Conservation (phyloP, 23 tunicate species). For the Trididemnum miniatum region DNA sequence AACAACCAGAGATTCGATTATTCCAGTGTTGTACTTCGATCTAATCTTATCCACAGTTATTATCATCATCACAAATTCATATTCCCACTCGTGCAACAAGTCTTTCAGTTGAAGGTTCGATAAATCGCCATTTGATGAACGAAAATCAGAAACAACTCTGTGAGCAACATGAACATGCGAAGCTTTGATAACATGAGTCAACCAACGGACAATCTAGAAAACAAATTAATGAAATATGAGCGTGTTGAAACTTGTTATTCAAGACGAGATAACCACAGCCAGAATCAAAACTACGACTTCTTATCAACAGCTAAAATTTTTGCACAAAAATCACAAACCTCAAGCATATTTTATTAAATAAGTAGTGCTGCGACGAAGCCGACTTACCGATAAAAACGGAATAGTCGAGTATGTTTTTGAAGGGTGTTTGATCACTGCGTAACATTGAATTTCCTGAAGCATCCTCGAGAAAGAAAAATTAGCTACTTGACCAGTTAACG, state of each 20-base stretch:
- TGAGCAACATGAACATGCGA: background rate
- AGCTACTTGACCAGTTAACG: background rate
- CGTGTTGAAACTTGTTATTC: no score
- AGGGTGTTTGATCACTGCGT: background rate
- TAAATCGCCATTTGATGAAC: background rate
- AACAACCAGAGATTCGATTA: conserved; percentile 4
- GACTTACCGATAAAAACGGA: no score
- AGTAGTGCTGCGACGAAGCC: background rate
- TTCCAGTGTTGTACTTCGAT: background rate
- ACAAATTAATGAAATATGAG: no score
- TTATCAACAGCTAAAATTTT: no score
- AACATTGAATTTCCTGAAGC: background rate
- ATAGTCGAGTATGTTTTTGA: background rate
- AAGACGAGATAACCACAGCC: no score
- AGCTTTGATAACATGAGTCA: background rate
- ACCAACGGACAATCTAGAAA: conserved; percentile 8
- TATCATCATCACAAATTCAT: conserved; percentile 16
- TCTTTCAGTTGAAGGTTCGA: background rate
- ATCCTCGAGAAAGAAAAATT: background rate
- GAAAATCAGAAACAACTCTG: background rate
- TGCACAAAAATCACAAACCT: no score
- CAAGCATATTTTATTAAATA: background rate
- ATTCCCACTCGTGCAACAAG: background rate
- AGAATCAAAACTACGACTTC: no score
- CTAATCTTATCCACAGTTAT: conserved; percentile 5